A percentile compares a stretch with the other conserved stretches of the same genome.
Evolutionary conservation across 2,113 vertebrate species (phyloP).

Genomic region (Dinomys branickii): DNA sequence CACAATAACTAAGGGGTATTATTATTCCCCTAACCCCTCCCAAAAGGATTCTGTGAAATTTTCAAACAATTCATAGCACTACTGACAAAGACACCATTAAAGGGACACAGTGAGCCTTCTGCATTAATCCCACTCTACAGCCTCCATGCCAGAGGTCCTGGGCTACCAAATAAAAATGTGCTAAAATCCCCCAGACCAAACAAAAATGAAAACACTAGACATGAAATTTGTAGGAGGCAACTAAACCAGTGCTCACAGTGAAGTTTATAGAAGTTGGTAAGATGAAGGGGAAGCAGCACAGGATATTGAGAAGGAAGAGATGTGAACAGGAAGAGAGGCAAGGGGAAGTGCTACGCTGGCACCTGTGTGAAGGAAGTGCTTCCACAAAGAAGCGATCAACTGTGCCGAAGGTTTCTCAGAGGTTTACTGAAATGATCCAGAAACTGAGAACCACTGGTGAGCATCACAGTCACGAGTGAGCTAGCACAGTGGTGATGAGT

Average conservation of each 20-base stretch:
- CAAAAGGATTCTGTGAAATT: neutral
- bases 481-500: neutral
- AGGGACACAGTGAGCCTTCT: neutral
- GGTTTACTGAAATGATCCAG: neutral
- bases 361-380: neutral
- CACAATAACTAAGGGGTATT: too few species aligned
- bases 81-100: neutral
- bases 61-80: neutral
- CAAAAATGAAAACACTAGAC: slow-evolving; percentile 2
- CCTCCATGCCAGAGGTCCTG: neutral
- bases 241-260: neutral
- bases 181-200: neutral
- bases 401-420: neutral
- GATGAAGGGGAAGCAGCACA: neutral
- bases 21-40: too few species aligned
- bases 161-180: neutral
- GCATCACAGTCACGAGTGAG: neutral
- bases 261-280: neutral
- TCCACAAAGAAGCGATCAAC: neutral
- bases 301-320: neutral
- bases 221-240: neutral
- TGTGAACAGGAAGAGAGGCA: neutral
- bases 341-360: neutral
- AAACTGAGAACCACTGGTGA: neutral
- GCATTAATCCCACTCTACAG: neutral